A percentile compares a stretch with the other conserved stretches of the same genome.
Conservation (phyloP, 2,797 vertebrate species). For the Alauda arvensis region DNA sequence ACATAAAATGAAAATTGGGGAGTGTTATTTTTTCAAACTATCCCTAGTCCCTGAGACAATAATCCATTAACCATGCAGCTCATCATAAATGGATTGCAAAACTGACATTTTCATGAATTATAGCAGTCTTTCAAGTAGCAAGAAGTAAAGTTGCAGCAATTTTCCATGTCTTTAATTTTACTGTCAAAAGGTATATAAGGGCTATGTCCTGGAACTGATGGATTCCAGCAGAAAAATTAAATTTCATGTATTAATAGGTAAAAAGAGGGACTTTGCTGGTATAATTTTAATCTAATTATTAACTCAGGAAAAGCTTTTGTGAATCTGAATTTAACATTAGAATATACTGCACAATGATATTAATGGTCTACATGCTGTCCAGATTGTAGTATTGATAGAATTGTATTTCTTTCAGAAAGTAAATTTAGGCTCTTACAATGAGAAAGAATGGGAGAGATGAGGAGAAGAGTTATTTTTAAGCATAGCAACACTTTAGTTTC, state of each 20-base stretch:
- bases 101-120: constrained; percentile 54
- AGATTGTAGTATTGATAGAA: constrained; percentile 48
- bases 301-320: constrained; percentile 36
- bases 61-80: constrained; percentile 51
- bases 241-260: constrained; percentile 50
- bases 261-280: constrained; percentile 33
- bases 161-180: constrained; percentile 70
- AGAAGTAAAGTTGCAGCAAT: constrained; percentile 53
- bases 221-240: constrained; percentile 54
- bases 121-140: constrained; percentile 54
- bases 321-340: constrained; percentile 43
- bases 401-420: constrained; percentile 41
- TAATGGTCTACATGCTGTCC: constrained; percentile 36
- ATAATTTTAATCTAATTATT: constrained; percentile 68
- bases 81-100: constrained; percentile 50
- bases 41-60: constrained; percentile 40
- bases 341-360: not conserved
- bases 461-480: constrained; percentile 19
- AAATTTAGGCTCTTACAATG: constrained; percentile 31
- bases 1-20: constrained; percentile 35
- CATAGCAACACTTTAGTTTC: constrained; percentile 4
- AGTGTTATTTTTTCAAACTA: constrained; percentile 50
- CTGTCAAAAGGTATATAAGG: constrained; percentile 60
- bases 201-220: constrained; percentile 53
- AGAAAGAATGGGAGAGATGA: not conserved